Evolutionary conservation across 2,797 vertebrate genomes (phyloP).

Genomic region (Takifugu ocellatus): DNA sequence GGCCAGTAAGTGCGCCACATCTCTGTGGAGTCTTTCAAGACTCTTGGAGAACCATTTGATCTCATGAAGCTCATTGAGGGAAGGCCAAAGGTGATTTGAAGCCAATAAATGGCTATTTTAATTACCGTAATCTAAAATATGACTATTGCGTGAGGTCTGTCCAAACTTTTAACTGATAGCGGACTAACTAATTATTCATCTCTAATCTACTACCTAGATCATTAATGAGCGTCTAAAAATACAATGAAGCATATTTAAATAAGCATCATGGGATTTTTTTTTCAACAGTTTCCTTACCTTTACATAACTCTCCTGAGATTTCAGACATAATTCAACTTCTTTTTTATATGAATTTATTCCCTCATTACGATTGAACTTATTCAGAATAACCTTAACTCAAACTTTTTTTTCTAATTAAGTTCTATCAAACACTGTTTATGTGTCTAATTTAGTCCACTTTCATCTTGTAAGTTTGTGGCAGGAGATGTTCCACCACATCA

Average conservation of each 20-base stretch:
- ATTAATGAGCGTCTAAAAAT: conserved; percentile 27
- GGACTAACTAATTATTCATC: not conserved
- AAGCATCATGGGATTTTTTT: conserved; percentile 16
- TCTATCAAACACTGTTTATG: conserved; percentile 68
- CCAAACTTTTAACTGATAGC: too few species aligned
- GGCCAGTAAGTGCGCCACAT: too few species aligned
- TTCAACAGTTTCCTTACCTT: conserved; percentile 48
- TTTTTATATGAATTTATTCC: conserved; percentile 60
- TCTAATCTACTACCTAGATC: conserved; percentile 12
- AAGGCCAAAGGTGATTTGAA: too few species aligned
- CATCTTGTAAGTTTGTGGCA: conserved; percentile 55
- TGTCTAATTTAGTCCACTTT: conserved; percentile 69
- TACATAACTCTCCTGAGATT: conserved; percentile 49
- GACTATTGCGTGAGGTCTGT: too few species aligned
- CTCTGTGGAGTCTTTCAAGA: too few species aligned
- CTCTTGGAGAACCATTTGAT: too few species aligned
- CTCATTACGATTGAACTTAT: conserved; percentile 73
- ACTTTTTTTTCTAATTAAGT: conserved; percentile 59
- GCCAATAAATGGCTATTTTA: too few species aligned
- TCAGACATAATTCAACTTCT: conserved; percentile 53
- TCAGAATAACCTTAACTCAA: conserved; percentile 66
- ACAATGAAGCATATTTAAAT: conserved; percentile 15
- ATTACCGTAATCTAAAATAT: too few species aligned
- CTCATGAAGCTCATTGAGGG: too few species aligned
- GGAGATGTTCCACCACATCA: conserved; percentile 43